These are phyloP conservation scores for Buceros bicornis DNA, from an alignment of 2,797 vertebrate genomes.

Conservation along the genomic window DNA sequence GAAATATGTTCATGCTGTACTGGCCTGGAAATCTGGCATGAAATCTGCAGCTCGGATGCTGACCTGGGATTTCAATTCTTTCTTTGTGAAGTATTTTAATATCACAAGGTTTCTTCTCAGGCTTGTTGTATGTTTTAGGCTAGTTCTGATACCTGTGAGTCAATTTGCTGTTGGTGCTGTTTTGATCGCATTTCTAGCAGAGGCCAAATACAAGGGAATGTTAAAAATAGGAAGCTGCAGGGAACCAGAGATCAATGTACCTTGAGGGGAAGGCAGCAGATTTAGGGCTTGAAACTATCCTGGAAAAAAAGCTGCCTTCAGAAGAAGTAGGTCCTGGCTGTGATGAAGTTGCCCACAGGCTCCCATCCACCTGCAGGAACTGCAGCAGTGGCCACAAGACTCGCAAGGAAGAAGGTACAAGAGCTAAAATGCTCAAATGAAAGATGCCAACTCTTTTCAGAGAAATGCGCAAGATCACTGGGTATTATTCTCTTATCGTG, in stretches of 20 bases:
- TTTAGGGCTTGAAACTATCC: not conserved
- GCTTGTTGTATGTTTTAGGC: not conserved
- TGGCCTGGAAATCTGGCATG: conserved; percentile 36
- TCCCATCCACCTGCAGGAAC: not conserved
- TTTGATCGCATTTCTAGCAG: conserved; percentile 12
- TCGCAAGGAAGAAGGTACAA: not conserved
- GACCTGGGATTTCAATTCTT: conserved; percentile 14
- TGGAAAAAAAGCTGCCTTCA: not conserved
- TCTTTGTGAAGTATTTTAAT: conserved; percentile 22
- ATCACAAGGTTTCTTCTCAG: not conserved
- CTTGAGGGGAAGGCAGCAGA: not conserved
- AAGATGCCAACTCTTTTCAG: not conserved
- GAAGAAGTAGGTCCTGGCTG: not conserved
- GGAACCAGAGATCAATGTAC: not conserved
- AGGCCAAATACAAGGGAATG: not conserved
- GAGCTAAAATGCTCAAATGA: not conserved
- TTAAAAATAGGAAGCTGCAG: not conserved
- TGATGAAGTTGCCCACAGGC: not conserved
- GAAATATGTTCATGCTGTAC: conserved; percentile 33
- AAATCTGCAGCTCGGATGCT: conserved; percentile 3
- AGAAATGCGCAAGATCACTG: not conserved
- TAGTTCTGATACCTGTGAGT: not conserved
- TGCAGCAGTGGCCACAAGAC: not conserved
- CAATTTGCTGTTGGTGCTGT: not conserved
- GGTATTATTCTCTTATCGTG: not conserved